phyloP scores from a whole-genome alignment of 1,140 invertebrate genomes.

The Temnothorax longispinosus region DNA sequence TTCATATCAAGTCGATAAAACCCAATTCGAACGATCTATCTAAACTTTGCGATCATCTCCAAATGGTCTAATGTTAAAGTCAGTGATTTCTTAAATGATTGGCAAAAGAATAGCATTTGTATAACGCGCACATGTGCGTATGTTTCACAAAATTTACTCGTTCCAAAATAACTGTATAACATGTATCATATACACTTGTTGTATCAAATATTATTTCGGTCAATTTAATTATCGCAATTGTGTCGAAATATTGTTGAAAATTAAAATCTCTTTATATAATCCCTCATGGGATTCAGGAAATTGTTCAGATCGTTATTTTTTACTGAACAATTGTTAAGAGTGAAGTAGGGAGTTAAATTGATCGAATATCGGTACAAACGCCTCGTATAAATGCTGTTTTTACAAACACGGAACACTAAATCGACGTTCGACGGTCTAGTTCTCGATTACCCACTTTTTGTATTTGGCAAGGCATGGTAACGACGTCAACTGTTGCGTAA shows the following conservation, averaged over 20 bases:
- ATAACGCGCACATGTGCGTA: background rate
- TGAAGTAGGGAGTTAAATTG: background rate
- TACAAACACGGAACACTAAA: background rate
- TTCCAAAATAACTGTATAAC: background rate
- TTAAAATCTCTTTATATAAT: background rate
- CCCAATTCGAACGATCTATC: background rate
- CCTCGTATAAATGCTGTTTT: background rate
- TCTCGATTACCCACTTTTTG: slow-evolving; percentile 79
- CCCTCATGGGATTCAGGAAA: background rate
- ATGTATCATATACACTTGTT: background rate
- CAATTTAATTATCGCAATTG: background rate
- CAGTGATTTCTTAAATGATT: background rate
- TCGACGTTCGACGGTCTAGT: background rate
- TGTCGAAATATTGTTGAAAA: background rate
- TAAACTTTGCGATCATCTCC: background rate
- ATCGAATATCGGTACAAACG: background rate
- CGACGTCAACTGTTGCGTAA: slow-evolving; percentile 82
- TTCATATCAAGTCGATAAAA: background rate
- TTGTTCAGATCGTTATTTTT: background rate
- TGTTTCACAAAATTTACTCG: background rate
- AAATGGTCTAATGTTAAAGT: background rate
- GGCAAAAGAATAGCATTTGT: background rate
- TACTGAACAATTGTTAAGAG: background rate
- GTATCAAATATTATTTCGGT: background rate
- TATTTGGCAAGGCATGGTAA: slow-evolving; percentile 83